Percentiles rank a stretch among this genome's conserved stretches.
These are phyloP conservation scores for Phyllostomus hastatus DNA, from an alignment of 2,113 vertebrate genomes.

Conservation along the genomic window DNA sequence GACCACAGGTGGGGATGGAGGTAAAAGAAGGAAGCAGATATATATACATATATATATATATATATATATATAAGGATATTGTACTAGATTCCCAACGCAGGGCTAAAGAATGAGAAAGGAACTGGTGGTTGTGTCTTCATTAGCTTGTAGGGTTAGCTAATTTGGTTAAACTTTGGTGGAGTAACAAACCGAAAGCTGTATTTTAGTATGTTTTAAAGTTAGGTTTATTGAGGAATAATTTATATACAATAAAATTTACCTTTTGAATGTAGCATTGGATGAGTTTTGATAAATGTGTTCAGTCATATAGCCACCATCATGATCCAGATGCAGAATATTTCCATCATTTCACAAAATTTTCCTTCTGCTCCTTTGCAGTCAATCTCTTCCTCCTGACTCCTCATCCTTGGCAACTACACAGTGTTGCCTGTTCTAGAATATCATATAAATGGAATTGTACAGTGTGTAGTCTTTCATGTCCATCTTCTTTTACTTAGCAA, in stretches of 20 bases:
- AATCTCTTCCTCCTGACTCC: not conserved
- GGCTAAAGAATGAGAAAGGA: not conserved
- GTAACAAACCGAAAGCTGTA: not conserved
- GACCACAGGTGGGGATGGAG: not conserved
- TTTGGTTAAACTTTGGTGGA: not conserved
- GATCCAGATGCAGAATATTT: not conserved
- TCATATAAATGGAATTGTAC: not conserved
- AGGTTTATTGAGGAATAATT: not conserved
- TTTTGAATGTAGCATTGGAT: not conserved
- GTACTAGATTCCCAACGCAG: not conserved
- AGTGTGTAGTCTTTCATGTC: not conserved
- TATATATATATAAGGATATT: not conserved
- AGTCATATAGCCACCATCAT: not conserved
- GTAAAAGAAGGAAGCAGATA: not conserved
- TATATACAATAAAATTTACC: not conserved
- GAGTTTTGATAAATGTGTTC: not conserved
- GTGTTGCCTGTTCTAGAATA: not conserved
- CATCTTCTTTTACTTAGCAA: constrained; percentile 1
- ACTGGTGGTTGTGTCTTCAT: not conserved
- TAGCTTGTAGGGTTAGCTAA: not conserved
- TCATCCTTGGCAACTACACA: not conserved
- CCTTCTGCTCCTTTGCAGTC: not conserved
- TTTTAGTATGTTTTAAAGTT: not conserved
- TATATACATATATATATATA: no score
- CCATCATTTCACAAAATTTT: not conserved